phyloP scores from a whole-genome alignment of 2,888 invertebrate genomes.

The Harpalus rubripes region DNA sequence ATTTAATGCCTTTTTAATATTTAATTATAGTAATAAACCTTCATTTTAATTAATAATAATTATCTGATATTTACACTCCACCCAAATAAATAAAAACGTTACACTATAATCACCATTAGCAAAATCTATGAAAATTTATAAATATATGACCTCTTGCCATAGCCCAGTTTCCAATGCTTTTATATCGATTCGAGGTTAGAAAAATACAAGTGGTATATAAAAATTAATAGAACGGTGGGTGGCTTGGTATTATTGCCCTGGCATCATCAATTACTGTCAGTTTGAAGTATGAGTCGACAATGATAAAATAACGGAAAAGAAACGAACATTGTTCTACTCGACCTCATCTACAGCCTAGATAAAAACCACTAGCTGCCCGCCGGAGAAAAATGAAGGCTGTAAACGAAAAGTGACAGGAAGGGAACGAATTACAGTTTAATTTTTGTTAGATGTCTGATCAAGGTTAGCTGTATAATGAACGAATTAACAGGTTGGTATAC shows the following conservation, averaged over 20 bases:
- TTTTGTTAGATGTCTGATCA: too few species aligned
- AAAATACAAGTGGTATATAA: constrained; percentile 30
- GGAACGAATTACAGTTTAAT: constrained; percentile 27
- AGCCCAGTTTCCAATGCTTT: neutral
- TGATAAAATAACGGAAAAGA: constrained; percentile 53
- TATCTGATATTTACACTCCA: too few species aligned
- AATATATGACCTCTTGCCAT: neutral
- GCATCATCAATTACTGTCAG: constrained; percentile 59
- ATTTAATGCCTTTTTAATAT: too few species aligned
- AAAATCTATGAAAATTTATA: neutral
- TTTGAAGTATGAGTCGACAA: constrained; percentile 48
- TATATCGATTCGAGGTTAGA: neutral
- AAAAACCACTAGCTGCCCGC: constrained; percentile 29
- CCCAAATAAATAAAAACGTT: too few species aligned
- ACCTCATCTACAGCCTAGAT: constrained; percentile 43
- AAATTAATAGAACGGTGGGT: constrained; percentile 44
- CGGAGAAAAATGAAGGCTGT: constrained; percentile 49
- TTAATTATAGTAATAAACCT: too few species aligned
- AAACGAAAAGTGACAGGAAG: constrained; percentile 48
- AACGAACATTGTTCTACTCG: constrained; percentile 48
- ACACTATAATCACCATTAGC: neutral
- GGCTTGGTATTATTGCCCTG: constrained; percentile 12
- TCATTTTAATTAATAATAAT: too few species aligned
- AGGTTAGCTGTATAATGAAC: too few species aligned
- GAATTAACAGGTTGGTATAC: too few species aligned